Conservation (phyloP, 2,888 invertebrate genomes). For the Protophormia terraenovae region DNA sequence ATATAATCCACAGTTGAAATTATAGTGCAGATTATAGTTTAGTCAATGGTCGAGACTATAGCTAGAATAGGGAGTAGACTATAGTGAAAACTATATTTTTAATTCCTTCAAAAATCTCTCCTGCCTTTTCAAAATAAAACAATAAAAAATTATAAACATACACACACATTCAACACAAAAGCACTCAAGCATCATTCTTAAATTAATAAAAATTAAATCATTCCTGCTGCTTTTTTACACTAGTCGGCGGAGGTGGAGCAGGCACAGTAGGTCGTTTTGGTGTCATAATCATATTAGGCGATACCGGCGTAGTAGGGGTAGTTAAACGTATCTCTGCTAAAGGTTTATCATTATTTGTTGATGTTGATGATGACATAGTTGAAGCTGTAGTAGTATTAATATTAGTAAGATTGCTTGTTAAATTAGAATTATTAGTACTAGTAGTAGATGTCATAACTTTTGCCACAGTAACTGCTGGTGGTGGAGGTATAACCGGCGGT, state of each 20-base stretch:
- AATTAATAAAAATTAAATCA: constrained; percentile 61
- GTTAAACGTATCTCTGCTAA: constrained; percentile 62
- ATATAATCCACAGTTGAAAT: no score
- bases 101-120: no score
- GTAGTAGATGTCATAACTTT: constrained; percentile 48
- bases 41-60: no score
- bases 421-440: constrained; percentile 38
- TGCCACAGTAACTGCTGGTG: constrained; percentile 36
- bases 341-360: constrained; percentile 28
- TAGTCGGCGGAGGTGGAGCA: constrained; percentile 77
- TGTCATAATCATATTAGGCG: constrained; percentile 76
- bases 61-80: no score
- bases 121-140: background rate
- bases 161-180: constrained; percentile 16
- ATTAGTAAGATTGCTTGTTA: background rate
- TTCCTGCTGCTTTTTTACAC: constrained; percentile 74
- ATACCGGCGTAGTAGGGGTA: constrained; percentile 76
- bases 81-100: no score
- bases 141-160: background rate
- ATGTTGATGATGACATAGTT: background rate
- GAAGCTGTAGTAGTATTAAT: background rate
- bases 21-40: no score
- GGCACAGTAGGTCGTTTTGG: constrained; percentile 79
- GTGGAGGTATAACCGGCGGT: constrained; percentile 46
- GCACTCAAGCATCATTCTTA: background rate